Conservation (phyloP, 2,888 invertebrate species). For the Ophonus ardosiacus region DNA sequence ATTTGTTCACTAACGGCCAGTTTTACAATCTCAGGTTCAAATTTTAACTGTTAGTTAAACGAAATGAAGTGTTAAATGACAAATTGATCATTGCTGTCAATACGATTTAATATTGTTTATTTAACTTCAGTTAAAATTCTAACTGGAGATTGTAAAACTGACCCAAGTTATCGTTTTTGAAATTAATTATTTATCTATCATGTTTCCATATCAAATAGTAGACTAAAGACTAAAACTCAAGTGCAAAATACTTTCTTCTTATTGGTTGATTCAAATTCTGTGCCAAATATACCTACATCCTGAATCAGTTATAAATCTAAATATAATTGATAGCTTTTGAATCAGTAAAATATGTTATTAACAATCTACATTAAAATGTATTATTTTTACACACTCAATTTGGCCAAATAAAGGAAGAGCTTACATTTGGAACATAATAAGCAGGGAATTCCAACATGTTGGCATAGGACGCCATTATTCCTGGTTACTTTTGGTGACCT, state of each 20-base stretch:
- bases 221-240: neutral
- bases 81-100: no score
- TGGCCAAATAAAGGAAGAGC: neutral
- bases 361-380: neutral
- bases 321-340: neutral
- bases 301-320: neutral
- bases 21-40: no score
- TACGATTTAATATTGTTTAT: no score
- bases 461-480: slow-evolving; percentile 27
- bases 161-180: no score
- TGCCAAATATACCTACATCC: neutral
- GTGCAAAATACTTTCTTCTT: neutral
- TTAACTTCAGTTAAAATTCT: no score
- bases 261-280: neutral
- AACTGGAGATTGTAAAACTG: no score
- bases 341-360: neutral
- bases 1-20: no score
- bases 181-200: no score
- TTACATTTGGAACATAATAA: neutral
- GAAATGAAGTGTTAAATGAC: no score
- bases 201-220: neutral
- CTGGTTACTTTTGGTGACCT: slow-evolving; percentile 53
- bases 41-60: no score
- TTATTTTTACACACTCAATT: neutral
- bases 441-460: slow-evolving; percentile 34